phyloP scores from a whole-genome alignment of 2,113 vertebrate species.

The Ammodytes dubius region DNA sequence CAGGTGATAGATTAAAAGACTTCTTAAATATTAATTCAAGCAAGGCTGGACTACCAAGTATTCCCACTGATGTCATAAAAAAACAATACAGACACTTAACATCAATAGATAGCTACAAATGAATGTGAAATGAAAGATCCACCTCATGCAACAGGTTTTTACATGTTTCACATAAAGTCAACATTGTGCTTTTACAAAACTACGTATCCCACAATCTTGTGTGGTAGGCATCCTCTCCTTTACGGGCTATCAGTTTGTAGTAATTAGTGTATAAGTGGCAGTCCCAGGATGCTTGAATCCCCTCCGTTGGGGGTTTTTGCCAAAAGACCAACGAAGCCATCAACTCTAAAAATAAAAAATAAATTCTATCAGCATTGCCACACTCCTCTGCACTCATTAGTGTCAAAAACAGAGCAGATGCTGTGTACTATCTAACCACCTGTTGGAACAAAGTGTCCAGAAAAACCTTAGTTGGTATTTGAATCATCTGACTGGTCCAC shows the following conservation, averaged over 20 bases:
- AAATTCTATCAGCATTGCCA: slow-evolving; percentile 33
- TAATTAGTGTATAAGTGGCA: slow-evolving; percentile 62
- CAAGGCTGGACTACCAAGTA: background rate
- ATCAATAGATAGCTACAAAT: background rate
- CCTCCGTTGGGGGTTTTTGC: slow-evolving; percentile 21
- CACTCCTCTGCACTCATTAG: slow-evolving; percentile 58
- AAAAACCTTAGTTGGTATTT: slow-evolving; percentile 8
- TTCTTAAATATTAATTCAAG: background rate
- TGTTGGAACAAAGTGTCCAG: slow-evolving; percentile 63
- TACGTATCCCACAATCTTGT: background rate
- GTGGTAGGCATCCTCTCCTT: background rate
- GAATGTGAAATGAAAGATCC: background rate
- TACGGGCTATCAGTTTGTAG: slow-evolving; percentile 23
- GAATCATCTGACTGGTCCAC: slow-evolving; percentile 31
- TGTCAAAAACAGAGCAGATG: slow-evolving; percentile 43
- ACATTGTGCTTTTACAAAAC: background rate
- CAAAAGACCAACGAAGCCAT: slow-evolving; percentile 51
- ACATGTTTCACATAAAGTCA: slow-evolving; percentile 11
- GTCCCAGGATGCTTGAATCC: slow-evolving; percentile 64
- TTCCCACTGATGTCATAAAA: background rate
- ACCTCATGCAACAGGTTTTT: background rate
- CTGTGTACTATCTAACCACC: slow-evolving; percentile 66
- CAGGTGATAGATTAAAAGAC: slow-evolving; percentile 1
- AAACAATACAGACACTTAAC: background rate
- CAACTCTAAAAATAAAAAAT: slow-evolving; percentile 51